Evolutionary conservation across 2,113 vertebrate species (phyloP), one percentile per base, ranked within the genome.

Genomic region (Chroicocephalus ridibundus): DNA sequence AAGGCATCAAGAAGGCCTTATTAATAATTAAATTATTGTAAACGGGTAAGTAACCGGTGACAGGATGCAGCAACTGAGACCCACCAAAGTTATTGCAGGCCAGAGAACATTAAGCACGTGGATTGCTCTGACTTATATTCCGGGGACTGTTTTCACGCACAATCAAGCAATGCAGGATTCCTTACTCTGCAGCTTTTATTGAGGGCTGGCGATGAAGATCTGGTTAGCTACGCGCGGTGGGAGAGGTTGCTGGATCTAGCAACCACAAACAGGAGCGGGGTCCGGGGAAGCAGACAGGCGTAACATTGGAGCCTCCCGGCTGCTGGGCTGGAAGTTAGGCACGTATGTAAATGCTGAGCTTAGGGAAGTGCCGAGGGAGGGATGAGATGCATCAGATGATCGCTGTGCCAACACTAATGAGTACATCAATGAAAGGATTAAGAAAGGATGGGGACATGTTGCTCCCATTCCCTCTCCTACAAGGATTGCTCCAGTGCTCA

Each of bases 1-100:
- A 90, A 97, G 86, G 81, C 82, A 85, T 52, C 75, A 72, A 95
- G 98, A 95, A 94, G 66, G 47, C 25, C n/a, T 36, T 25, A 38
- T 85, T 49, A 36, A 88, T 78, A 93, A 47, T 12, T 26, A 51
- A 94, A 90, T 26, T 34, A 58, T 58, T 82, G 64, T 61, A 88
- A 86, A 68, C 0, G 6, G 16, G 17, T 72, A 22, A 91, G 70
- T 38, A 76, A 57, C 62, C 27, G 24, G 42, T 29, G 69, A 60
- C 60, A 86, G 91, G 92, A 93, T 69, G 83, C 77, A 85, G 66
- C 58, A 90, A 72, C 60, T 5, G 46, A 65, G 88, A 65, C 78
- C 89, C 93, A 81, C 42, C 4, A 1, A 66, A 72, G 61, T 40
- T 49, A 52, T 1, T 42, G 71, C 74, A 82, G 88, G 26, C 51